Conservation (phyloP, 1,140 invertebrate genomes). For the Drosophila arizonae region DNA sequence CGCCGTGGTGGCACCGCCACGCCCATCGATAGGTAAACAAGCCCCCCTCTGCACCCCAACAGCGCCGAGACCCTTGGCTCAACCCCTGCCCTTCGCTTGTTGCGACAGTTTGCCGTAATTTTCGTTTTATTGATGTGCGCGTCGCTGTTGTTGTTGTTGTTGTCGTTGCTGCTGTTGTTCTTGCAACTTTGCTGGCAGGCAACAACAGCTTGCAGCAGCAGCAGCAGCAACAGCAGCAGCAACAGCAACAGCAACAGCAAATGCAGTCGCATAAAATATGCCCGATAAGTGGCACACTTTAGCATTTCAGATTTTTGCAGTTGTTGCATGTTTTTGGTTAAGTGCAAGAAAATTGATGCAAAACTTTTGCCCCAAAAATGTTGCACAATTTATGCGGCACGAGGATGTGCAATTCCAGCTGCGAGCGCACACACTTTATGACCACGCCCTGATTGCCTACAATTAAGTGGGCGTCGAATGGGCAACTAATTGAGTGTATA, state of each 20-base stretch:
- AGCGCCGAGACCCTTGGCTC: background rate
- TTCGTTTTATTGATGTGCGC: constrained; percentile 74
- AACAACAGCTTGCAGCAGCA: constrained; percentile 27
- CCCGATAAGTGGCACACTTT: constrained; percentile 69
- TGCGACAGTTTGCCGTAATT: constrained; percentile 64
- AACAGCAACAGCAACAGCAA: constrained; percentile 15
- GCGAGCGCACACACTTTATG: background rate
- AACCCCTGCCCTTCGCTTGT: background rate
- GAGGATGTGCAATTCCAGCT: background rate
- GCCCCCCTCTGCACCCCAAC: background rate
- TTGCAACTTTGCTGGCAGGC: constrained; percentile 50
- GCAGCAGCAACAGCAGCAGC: constrained; percentile 21
- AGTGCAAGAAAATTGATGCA: constrained; percentile 75
- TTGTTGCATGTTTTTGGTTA: constrained; percentile 53
- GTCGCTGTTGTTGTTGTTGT: constrained; percentile 31
- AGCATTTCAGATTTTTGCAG: constrained; percentile 47
- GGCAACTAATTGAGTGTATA: constrained; percentile 4
- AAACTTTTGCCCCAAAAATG: constrained; percentile 66
- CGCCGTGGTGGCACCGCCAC: constrained; percentile 24
- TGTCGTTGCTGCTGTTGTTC: constrained; percentile 44
- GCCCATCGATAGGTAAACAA: constrained; percentile 34
- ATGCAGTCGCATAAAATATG: constrained; percentile 46
- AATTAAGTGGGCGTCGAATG: constrained; percentile 11
- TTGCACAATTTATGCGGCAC: constrained; percentile 63
- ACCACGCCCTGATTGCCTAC: constrained; percentile 2